phyloP scores from a whole-genome alignment of 2,888 invertebrate species.

The Eristalinus sepulchralis region DNA sequence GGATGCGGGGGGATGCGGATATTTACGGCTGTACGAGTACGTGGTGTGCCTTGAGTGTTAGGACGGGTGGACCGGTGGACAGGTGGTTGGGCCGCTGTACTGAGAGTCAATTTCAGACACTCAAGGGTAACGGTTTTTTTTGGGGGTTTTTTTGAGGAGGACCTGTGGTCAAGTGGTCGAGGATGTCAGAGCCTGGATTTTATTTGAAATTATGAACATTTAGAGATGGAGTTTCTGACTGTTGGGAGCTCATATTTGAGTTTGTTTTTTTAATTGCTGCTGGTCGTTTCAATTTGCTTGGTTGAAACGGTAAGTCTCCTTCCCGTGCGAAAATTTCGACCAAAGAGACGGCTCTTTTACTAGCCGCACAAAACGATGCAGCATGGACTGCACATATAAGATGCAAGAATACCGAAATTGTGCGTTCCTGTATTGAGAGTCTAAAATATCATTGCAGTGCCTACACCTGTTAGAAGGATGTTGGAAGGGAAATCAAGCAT shows the following conservation, averaged over 20 bases:
- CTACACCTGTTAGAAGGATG: too few species aligned
- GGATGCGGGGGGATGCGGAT: conserved; percentile 13
- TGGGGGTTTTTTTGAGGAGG: not conserved
- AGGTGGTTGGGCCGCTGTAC: conserved; percentile 41
- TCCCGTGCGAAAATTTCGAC: too few species aligned
- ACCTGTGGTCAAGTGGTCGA: conserved; percentile 52
- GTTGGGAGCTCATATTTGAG: not conserved
- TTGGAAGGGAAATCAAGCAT: too few species aligned
- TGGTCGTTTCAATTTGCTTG: not conserved
- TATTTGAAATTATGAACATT: conserved; percentile 18
- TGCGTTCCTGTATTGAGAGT: too few species aligned
- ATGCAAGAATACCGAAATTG: too few species aligned
- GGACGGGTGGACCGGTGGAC: conserved; percentile 39
- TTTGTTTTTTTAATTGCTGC: not conserved
- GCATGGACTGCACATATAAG: too few species aligned
- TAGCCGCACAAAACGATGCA: too few species aligned
- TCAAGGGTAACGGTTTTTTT: conserved; percentile 47
- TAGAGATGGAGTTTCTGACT: not conserved
- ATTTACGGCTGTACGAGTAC: conserved; percentile 12
- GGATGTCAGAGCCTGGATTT: conserved; percentile 44
- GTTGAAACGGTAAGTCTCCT: not conserved
- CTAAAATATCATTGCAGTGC: too few species aligned
- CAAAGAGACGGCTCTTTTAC: too few species aligned
- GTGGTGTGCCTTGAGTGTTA: conserved; percentile 28
- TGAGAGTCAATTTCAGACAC: conserved; percentile 36